These are phyloP conservation scores for Plebejus anna DNA, from an alignment of 2,888 invertebrate species.

Conservation along the genomic window DNA sequence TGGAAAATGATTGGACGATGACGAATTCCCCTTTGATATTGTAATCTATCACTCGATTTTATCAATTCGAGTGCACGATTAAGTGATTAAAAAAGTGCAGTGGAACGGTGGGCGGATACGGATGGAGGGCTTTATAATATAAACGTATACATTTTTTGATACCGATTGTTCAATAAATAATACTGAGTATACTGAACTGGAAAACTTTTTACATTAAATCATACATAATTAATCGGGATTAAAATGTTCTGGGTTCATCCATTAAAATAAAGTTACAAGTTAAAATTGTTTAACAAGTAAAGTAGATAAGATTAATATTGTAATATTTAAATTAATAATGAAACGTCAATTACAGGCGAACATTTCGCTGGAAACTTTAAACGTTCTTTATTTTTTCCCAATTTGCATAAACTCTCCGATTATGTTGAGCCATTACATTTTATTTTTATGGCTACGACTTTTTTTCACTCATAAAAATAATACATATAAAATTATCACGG, in stretches of 20 bases:
- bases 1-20: neutral
- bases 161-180: neutral
- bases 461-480: neutral
- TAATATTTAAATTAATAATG: neutral
- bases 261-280: too few species aligned
- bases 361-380: neutral
- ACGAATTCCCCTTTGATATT: neutral
- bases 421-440: neutral
- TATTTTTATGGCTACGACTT: neutral
- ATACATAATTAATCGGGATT: neutral
- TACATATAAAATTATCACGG: neutral
- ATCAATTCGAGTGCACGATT: constrained; percentile 6
- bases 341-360: neutral
- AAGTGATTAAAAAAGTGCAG: neutral
- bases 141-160: neutral
- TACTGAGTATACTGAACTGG: neutral
- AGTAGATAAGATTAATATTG: neutral
- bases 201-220: too few species aligned
- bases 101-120: neutral
- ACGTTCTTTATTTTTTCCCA: neutral
- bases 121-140: neutral
- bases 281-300: neutral
- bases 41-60: neutral
- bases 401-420: neutral
- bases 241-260: too few species aligned